Base-by-base conservation (phyloP, 2,797 vertebrate species). In the Gadopsis bispinosus region DNA sequence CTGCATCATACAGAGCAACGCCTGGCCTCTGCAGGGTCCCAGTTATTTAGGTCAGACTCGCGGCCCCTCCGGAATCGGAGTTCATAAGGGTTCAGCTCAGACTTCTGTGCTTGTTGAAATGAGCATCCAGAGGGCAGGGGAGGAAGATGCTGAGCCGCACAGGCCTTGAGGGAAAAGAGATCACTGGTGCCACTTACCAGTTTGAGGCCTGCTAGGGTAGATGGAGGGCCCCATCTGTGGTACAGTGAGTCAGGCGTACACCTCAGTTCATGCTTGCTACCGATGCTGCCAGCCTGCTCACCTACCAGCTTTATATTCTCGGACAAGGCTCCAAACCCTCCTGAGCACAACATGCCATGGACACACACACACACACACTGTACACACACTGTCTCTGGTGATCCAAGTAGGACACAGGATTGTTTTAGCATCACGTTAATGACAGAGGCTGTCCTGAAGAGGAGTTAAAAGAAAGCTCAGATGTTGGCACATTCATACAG, bases 251-350 rank as follows among this genome's bases (percentile, higher is more conserved):
- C 91, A 91, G 43, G 72, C 66, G 12, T 26, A 16, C 53, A 35
- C 64, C 74, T 72, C 41, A 68, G 75, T 68, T 69, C 55, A 50
- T 64, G 53, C 69, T 75, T 16, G 55, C 50, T 73, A 70, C 47
- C 10, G 64, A 73, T 80, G 79, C 77, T 26, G 70, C 64, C 54
- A 43, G 75, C 82, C 77, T 16, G 48, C 69, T 81, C 63, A 81
- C 84, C 85, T 78, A 61, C 79, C 65, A 56, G 72, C 68, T 77
- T 79, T 83, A 91, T 93, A 92, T 91, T 91, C 89, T 82, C 31
- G 69, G 89, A 64, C 26, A 1, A 72, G 69, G 53, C 54, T 67
- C 73, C 22, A 33, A 60, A 35, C 73, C 70, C 79, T 81, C 50
- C 55, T 79, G 80, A 78, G 79, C 43, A 48, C 69, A 64, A 76